phyloP scores from a whole-genome alignment of 1,140 invertebrate species.

The Eurosta solidaginis region DNA sequence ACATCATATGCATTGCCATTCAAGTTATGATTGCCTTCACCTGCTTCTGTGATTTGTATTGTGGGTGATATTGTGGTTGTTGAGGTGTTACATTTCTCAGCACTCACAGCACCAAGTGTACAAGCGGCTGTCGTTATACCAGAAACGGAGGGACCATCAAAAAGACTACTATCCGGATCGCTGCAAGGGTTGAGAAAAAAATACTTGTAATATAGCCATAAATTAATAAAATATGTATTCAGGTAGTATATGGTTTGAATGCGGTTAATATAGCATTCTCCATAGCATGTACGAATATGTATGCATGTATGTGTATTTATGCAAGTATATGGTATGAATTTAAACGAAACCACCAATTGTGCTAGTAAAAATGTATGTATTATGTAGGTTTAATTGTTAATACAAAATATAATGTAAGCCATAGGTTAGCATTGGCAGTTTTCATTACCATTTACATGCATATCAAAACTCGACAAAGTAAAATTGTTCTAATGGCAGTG shows the following conservation, averaged over 20 bases:
- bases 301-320: background rate
- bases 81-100: background rate
- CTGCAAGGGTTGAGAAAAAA: slow-evolving; percentile 18
- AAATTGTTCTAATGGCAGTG: too few species aligned
- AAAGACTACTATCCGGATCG: slow-evolving; percentile 31
- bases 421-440: too few species aligned
- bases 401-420: too few species aligned
- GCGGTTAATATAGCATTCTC: too few species aligned
- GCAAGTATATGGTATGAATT: background rate
- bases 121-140: slow-evolving; percentile 32
- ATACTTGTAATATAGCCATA: too few species aligned
- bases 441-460: too few species aligned
- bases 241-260: too few species aligned
- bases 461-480: too few species aligned
- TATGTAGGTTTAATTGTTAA: too few species aligned
- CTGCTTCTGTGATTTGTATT: slow-evolving; percentile 12
- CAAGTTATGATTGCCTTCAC: background rate
- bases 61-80: background rate
- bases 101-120: slow-evolving; percentile 17
- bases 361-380: too few species aligned
- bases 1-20: background rate
- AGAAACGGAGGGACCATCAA: slow-evolving; percentile 34
- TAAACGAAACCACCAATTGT: background rate
- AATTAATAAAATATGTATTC: background rate
- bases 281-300: background rate